Evolutionary conservation across 1,140 invertebrate genomes (phyloP).

Genomic region (Ephestia elutella): DNA sequence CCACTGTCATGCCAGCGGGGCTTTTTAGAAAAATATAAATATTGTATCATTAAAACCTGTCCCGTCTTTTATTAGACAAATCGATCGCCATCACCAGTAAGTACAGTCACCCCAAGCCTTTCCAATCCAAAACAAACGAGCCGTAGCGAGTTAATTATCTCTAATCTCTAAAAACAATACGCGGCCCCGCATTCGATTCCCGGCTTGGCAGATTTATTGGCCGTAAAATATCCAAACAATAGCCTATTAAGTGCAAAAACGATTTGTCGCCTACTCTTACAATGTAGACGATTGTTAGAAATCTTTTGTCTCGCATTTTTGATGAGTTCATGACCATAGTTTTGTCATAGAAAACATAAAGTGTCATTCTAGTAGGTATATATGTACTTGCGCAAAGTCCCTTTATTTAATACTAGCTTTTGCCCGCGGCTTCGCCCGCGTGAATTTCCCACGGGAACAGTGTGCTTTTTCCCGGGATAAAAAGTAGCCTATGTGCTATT

Average conservation of each 20-base stretch:
- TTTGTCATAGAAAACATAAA: too few relatives aligned
- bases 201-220: slow-evolving; percentile 3
- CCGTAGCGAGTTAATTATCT: background rate
- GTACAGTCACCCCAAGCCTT: background rate
- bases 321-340: background rate
- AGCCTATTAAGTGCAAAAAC: background rate
- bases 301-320: background rate
- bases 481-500: too few relatives aligned
- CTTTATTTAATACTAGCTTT: too few relatives aligned
- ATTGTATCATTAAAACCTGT: too few relatives aligned
- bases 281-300: background rate
- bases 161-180: background rate
- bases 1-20: too few relatives aligned
- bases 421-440: too few relatives aligned
- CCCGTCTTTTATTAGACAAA: too few relatives aligned
- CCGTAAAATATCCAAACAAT: slow-evolving; percentile 2
- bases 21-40: background rate
- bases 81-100: background rate
- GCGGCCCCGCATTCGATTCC: slow-evolving; percentile 2
- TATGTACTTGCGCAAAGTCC: too few relatives aligned
- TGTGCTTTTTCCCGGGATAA: too few relatives aligned
- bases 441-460: too few relatives aligned
- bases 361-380: too few relatives aligned
- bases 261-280: background rate
- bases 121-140: background rate